Percentiles rank a stretch among this genome's conserved stretches.
Conservation (phyloP, 2,797 vertebrate genomes). For the Anolis apletophallus region DNA sequence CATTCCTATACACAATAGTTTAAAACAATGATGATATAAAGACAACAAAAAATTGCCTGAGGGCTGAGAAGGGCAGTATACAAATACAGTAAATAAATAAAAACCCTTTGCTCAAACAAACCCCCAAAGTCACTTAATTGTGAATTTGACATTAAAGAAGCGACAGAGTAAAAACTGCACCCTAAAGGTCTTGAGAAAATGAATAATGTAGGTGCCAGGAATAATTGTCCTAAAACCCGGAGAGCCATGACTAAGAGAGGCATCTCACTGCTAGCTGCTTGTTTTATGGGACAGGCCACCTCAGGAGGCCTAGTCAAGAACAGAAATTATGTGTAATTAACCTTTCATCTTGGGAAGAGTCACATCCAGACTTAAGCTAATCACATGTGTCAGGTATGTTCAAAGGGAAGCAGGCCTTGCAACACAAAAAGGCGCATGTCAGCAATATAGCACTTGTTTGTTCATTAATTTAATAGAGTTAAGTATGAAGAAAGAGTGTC, state of each 20-base stretch:
- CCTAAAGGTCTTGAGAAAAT: neutral
- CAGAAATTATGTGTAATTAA: too few relatives aligned
- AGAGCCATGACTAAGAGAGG: neutral
- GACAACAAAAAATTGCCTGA: neutral
- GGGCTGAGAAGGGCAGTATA: too few relatives aligned
- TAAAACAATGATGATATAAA: neutral
- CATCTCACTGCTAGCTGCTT: neutral
- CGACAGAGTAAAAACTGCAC: neutral
- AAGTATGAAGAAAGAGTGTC: neutral
- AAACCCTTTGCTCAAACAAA: neutral
- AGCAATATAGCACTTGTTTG: neutral
- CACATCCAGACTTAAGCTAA: neutral
- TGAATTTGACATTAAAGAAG: neutral
- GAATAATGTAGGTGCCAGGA: neutral
- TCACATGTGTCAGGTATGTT: too few relatives aligned
- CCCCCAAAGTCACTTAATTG: neutral
- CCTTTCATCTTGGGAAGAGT: too few relatives aligned
- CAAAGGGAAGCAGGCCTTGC: neutral
- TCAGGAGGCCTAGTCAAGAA: neutral
- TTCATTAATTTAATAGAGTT: neutral
- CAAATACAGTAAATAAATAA: too few relatives aligned
- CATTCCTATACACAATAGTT: neutral
- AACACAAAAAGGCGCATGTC: neutral
- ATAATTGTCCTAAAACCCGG: neutral
- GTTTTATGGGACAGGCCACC: neutral